phyloP scores from a whole-genome alignment of 2,888 invertebrate species.

The Tolmerus cingulatus region DNA sequence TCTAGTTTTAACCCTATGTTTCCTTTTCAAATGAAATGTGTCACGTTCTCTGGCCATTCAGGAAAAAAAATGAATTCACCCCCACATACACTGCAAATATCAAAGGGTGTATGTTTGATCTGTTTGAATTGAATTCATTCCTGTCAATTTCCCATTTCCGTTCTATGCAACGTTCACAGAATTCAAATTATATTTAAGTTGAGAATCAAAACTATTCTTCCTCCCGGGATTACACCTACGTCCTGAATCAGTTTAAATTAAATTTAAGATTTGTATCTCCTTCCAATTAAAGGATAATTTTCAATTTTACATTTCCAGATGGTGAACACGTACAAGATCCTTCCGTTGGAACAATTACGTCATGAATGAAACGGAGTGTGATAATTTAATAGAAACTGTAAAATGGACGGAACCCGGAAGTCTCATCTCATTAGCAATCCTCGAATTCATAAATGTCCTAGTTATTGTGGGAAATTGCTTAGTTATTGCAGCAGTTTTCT shows the following conservation, averaged over 20 bases:
- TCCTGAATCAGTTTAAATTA: neutral
- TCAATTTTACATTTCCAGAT: slow-evolving; percentile 54
- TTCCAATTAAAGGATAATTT: neutral
- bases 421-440: slow-evolving; percentile 77
- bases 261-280: neutral
- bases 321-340: slow-evolving; percentile 58
- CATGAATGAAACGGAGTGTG: slow-evolving; percentile 84
- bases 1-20: neutral
- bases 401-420: slow-evolving; percentile 83
- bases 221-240: neutral
- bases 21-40: neutral
- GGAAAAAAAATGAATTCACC: neutral
- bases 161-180: neutral
- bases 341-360: slow-evolving; percentile 65
- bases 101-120: neutral
- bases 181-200: neutral
- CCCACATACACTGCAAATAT: neutral
- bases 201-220: neutral
- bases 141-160: neutral
- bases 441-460: slow-evolving; percentile 85
- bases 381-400: slow-evolving; percentile 80
- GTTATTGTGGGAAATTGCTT: slow-evolving; percentile 90
- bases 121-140: neutral
- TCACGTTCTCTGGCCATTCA: neutral
- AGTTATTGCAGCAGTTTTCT: slow-evolving; percentile 91